These are phyloP conservation scores for Erythrocercus mccallii DNA, from an alignment of 2,113 vertebrate species.

Conservation along the genomic window DNA sequence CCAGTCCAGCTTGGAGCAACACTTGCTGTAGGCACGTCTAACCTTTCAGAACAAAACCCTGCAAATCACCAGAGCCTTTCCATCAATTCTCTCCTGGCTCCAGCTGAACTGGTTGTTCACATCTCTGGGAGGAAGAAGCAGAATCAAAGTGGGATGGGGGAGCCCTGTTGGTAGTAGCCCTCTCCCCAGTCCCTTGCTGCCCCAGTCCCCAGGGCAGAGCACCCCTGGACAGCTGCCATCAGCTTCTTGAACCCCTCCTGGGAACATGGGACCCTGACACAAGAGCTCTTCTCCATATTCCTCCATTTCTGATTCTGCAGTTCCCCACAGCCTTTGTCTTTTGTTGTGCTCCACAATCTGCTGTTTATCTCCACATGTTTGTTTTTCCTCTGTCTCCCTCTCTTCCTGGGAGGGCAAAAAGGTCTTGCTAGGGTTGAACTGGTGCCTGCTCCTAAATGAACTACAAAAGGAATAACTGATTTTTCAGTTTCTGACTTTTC, in stretches of 20 bases:
- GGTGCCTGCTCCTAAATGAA: not conserved
- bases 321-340: not conserved
- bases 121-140: not conserved
- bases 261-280: accelerated
- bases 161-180: not conserved
- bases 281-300: accelerated
- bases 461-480: not conserved
- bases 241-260: not conserved
- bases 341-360: not conserved
- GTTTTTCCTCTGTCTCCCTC: not conserved
- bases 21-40: not conserved
- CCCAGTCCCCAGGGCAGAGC: not conserved
- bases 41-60: not conserved
- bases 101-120: not conserved
- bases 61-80: not conserved
- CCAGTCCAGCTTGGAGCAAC: not conserved
- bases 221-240: accelerated
- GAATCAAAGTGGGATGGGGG: not conserved
- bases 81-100: not conserved
- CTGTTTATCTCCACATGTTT: not conserved
- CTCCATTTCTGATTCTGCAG: not conserved
- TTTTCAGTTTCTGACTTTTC: not conserved
- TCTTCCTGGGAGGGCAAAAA: constrained; percentile 21
- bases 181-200: not conserved
- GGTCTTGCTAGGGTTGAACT: not conserved